Evolutionary conservation across 2,888 invertebrate genomes (phyloP), one percentile per base, ranked within the genome.

Genomic region (Chymomyza amoena): DNA sequence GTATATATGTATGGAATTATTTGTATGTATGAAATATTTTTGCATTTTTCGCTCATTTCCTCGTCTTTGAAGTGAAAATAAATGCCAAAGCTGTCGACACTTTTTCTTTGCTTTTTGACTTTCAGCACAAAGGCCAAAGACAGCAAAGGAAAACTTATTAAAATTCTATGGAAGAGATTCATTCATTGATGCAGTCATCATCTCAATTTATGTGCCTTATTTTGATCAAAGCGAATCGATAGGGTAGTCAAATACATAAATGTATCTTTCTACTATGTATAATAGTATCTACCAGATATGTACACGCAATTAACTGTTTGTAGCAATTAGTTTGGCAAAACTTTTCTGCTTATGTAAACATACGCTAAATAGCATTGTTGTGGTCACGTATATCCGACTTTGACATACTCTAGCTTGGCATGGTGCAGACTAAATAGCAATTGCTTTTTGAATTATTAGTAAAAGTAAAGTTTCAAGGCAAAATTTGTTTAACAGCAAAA

Each of bases 11-110:
- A 52, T 52, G 52, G 15, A 13, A 3, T 56, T 18, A 56, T 56
- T 25, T 25, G 4, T 25, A 25, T 4, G 13, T 45, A 45, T 15
- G 39, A 45, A 13, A 15, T 45, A 18, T 25, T 57, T 56, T 57
- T 25, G 57, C 57, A 57, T 57, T 57, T 57, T 57, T n/a, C 28
- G 20, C 57, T 57, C 25, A 20, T 18, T 57, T 25, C 25, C 18
- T 9, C 25, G 57, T 50, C 72, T 73, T 73, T 69, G 71, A 73
- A 67, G 66, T 71, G 68, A 59, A 66, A 69, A 70, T 69, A 70
- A 67, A 62, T 77, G 72, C 64, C 70, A 68, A 61, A 51, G 45
- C 51, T 57, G 61, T 70, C 61, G 61, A 69, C 60, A 62, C 45
- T 62, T 18, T 4, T 18, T 1, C 2, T 45, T 45, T 45, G 1